Percentiles rank a stretch among this genome's conserved stretches.
Conservation (phyloP, 2,113 vertebrate species). For the Oryzias woworae region DNA sequence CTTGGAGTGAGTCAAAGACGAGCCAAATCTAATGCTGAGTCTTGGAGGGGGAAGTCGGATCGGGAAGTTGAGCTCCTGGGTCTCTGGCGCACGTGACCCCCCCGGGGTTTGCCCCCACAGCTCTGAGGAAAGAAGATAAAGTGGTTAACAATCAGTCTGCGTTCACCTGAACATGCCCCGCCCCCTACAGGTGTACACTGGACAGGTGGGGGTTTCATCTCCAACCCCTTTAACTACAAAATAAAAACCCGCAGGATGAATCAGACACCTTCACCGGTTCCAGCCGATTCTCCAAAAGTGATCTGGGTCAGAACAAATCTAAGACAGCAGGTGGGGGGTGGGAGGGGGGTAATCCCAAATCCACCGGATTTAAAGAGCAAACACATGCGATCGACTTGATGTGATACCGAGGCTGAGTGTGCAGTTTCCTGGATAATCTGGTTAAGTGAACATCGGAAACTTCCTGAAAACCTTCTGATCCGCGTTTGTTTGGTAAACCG, state of each 20-base stretch:
- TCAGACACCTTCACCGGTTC: too few species aligned
- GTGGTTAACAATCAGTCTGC: conserved; percentile 36
- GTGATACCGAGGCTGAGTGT: conserved; percentile 31
- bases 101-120: conserved; percentile 87
- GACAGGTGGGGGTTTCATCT: too few species aligned
- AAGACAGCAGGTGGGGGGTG: conserved; percentile 13
- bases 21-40: conserved; percentile 9
- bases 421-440: conserved; percentile 55
- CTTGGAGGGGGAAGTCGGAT: conserved; percentile 79
- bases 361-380: conserved; percentile 57
- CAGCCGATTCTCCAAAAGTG: conserved; percentile 1
- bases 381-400: conserved; percentile 56
- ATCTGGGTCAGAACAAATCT: conserved; percentile 46
- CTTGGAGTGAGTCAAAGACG: conserved; percentile 77
- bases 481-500: too few species aligned
- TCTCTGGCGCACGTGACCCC: conserved; percentile 90
- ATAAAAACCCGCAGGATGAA: too few species aligned
- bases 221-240: too few species aligned
- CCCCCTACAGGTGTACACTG: too few species aligned
- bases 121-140: conserved; percentile 74
- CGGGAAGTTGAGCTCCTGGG: conserved; percentile 87
- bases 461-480: not conserved
- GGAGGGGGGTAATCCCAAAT: conserved; percentile 49
- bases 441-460: conserved; percentile 33
- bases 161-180: too few species aligned